Base-by-base conservation (phyloP, 2,888 invertebrate genomes). In the Ferdinandea cuprea region DNA sequence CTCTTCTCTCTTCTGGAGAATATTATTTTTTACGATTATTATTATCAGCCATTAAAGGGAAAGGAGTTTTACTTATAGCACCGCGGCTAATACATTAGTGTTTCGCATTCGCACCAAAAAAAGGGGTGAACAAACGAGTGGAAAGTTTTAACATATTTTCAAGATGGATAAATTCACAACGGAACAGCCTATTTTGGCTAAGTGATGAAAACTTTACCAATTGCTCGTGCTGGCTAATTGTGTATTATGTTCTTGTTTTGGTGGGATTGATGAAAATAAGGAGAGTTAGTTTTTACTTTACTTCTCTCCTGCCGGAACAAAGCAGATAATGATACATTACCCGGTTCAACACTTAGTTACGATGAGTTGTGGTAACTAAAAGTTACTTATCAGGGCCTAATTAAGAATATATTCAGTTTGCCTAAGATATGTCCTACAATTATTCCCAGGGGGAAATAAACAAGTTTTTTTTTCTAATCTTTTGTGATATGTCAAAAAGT, bases 11-110 rank as follows among this genome's bases (percentile, higher is more conserved):
- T n/a, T 32, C 30, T 42, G 56, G 56, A 50, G 50, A 72, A 68
- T 83, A 72, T 83, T 81, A 81, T 76, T 81, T 83, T 83, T 83
- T 72, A 83, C 77, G 83, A 72, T 83, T 77, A 77, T 77, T 77
- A 72, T 83, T 72, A 77, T 77, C 77, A 59, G 63, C 77, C 66
- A 77, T 77, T 83, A 77, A 21, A 42, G 54, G 32, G 35, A 52
- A n/a, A 17, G 63, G 52, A 59, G 58, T 65, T 56, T 42, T 50
- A 63, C 21, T 54, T 48, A 58, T 44, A 63, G 63, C 42, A 40
- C 37, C 71, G 35, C 59, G 48, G 40, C 56, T 54, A 77, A 63
- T 48, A 77, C 61, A 66, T 61, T 72, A 54, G 52, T 58, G 52
- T 40, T 11, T 56, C 11, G 15, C 52, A 46, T n/a, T n/a, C n/a